Evolutionary conservation across 1,140 invertebrate genomes (phyloP).

Genomic region (Drosophila melanica): DNA sequence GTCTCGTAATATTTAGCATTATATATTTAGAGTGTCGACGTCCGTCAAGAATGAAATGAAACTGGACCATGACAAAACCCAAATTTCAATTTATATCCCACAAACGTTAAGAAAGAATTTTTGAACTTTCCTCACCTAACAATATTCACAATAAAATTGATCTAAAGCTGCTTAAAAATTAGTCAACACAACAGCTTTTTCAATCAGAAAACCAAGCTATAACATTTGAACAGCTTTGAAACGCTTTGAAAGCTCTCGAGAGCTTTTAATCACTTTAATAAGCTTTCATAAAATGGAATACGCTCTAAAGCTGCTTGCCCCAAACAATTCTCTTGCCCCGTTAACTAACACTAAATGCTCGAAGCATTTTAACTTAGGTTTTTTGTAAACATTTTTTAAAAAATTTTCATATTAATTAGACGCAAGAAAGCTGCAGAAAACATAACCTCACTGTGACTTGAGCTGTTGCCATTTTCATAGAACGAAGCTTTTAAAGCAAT

Average conservation of each 20-base stretch:
- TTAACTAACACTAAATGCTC: neutral
- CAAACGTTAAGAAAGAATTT: neutral
- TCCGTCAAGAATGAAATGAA: neutral
- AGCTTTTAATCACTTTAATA: neutral
- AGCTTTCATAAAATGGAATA: constrained; percentile 8
- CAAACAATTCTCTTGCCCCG: constrained; percentile 5
- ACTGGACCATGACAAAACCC: constrained; percentile 26
- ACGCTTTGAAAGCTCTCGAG: neutral
- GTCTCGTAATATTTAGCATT: constrained; percentile 26
- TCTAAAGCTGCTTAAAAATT: constrained; percentile 12
- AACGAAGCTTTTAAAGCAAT: constrained; percentile 48
- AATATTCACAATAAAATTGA: too few species aligned
- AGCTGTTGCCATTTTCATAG: constrained; percentile 62
- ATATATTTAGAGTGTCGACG: constrained; percentile 9
- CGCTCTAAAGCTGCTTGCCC: constrained; percentile 21
- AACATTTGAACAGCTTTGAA: neutral
- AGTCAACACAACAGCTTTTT: neutral
- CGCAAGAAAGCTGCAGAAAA: constrained; percentile 32
- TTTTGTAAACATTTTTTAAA: constrained; percentile 6
- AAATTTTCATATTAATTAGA: constrained; percentile 1
- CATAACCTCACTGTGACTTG: constrained; percentile 60
- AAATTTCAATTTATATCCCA: neutral
- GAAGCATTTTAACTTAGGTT: neutral
- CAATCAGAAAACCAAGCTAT: neutral
- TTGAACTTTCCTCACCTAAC: neutral